A percentile compares a stretch with the other conserved stretches of the same genome.
Conservation (phyloP, 2,113 vertebrate species). For the Caranx melampygus region DNA sequence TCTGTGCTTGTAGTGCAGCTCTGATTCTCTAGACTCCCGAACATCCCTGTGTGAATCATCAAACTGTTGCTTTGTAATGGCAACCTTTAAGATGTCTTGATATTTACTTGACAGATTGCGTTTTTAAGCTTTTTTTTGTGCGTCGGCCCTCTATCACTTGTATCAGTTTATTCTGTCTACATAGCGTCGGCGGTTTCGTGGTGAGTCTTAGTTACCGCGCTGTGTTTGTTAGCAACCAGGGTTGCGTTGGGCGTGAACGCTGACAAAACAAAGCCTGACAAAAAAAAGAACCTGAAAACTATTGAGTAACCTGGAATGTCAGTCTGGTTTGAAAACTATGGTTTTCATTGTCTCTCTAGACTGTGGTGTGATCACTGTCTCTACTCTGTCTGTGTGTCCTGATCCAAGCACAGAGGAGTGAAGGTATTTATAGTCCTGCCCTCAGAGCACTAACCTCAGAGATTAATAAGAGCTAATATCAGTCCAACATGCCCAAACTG, state of each 20-base stretch:
- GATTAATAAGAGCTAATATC: background rate
- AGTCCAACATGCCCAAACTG: background rate
- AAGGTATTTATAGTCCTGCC: conserved; percentile 42
- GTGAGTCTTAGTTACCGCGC: conserved; percentile 56
- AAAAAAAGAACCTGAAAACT: background rate
- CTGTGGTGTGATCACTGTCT: conserved; percentile 28
- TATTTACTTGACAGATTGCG: background rate
- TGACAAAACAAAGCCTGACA: conserved; percentile 25
- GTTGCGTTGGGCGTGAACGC: conserved; percentile 50
- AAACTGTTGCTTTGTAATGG: background rate
- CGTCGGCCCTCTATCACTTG: background rate
- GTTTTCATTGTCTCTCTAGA: conserved; percentile 31
- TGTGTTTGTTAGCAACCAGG: conserved; percentile 81
- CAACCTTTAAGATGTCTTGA: background rate
- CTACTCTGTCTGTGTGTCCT: background rate
- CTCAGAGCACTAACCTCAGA: conserved; percentile 12
- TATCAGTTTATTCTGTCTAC: background rate
- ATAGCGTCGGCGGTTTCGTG: conserved; percentile 1
- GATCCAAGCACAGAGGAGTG: conserved; percentile 1
- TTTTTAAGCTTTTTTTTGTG: background rate
- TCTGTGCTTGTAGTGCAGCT: background rate
- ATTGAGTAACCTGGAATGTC: conserved; percentile 35
- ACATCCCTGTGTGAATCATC: background rate
- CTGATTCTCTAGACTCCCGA: background rate
- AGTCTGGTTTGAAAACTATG: conserved; percentile 26